Percentiles rank a stretch among this genome's conserved stretches.
phyloP scores from a whole-genome alignment of 2,797 vertebrate genomes.

The Rhadinocentrus ornatus region DNA sequence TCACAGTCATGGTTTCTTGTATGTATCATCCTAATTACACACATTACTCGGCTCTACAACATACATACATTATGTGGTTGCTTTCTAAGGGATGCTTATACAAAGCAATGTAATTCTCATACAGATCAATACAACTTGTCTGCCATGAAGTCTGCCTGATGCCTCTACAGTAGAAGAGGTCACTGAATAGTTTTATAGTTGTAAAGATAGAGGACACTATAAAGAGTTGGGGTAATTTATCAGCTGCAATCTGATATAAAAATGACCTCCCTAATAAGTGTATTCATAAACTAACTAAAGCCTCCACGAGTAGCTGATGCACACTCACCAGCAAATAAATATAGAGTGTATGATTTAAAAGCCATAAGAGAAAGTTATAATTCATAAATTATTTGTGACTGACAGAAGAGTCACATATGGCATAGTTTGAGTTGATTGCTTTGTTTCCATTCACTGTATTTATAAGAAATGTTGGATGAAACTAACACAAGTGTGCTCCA shows the following conservation, averaged over 20 bases:
- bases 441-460: background rate
- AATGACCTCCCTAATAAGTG: background rate
- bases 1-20: slow-evolving; percentile 1
- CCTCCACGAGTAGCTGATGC: background rate
- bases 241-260: no score
- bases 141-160: background rate
- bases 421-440: no score
- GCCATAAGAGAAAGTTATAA: no score
- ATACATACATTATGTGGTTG: background rate
- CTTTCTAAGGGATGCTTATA: background rate
- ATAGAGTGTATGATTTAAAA: no score
- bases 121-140: slow-evolving; percentile 4
- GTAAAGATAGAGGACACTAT: no score
- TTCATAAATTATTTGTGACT: no score
- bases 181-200: background rate
- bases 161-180: background rate
- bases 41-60: background rate
- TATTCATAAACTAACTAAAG: background rate
- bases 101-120: background rate
- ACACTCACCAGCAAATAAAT: background rate
- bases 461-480: background rate
- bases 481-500: background rate
- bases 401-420: no score
- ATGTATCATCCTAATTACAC: slow-evolving; percentile 3
- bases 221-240: background rate